Evolutionary conservation across 2,113 vertebrate species (phyloP).

Genomic region (Parus major): DNA sequence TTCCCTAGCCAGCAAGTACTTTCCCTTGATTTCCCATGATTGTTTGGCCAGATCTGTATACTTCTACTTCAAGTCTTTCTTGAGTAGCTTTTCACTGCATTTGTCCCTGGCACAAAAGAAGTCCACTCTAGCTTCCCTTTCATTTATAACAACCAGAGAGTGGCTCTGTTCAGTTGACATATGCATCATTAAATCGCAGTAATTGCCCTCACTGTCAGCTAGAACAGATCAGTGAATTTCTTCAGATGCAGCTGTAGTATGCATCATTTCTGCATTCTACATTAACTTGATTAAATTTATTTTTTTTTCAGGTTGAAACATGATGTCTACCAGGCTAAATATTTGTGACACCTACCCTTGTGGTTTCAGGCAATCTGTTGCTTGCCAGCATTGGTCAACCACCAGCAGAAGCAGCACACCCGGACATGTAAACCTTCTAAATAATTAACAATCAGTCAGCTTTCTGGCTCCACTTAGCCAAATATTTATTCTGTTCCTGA

Average conservation of each 20-base stretch:
- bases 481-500: not conserved
- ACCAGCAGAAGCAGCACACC: not conserved
- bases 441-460: not conserved
- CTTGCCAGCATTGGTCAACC: not conserved
- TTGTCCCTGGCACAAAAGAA: not conserved
- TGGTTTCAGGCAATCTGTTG: not conserved
- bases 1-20: fast-evolving
- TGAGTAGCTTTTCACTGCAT: not conserved
- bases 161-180: not conserved
- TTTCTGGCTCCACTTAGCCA: not conserved
- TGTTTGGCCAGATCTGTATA: not conserved
- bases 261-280: not conserved
- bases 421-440: not conserved
- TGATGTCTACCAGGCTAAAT: not conserved
- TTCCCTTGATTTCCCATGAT: not conserved
- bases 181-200: not conserved
- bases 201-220: not conserved
- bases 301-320: not conserved
- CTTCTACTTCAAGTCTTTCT: not conserved
- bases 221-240: not conserved
- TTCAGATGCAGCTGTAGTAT: not conserved
- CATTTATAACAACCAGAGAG: not conserved
- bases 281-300: not conserved
- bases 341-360: not conserved
- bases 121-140: not conserved